phyloP scores from a whole-genome alignment of 2,797 vertebrate genomes.

The Myotis myotis region DNA sequence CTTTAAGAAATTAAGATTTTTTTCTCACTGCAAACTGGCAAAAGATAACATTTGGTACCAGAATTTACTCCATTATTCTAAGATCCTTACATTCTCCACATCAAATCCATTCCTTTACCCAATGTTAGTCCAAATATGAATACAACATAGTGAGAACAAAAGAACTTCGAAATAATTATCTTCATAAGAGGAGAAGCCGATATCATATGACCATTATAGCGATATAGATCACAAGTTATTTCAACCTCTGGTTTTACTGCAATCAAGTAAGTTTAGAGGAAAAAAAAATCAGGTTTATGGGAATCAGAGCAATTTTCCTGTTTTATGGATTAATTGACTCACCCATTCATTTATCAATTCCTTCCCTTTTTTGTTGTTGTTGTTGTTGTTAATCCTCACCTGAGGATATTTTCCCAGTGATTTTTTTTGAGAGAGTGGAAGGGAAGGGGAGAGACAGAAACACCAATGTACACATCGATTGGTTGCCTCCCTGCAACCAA shows the following conservation, averaged over 20 bases:
- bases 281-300: background rate
- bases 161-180: background rate
- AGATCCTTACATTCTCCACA: background rate
- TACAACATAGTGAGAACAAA: background rate
- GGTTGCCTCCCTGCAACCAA: no score
- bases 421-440: no score
- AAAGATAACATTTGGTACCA: background rate
- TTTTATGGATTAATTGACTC: background rate
- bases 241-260: background rate
- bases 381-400: no score
- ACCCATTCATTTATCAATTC: background rate
- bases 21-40: background rate
- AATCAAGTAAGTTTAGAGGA: background rate
- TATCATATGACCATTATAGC: background rate
- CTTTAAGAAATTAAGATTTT: background rate
- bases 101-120: background rate
- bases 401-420: no score
- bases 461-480: no score
- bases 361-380: background rate
- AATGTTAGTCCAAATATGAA: background rate
- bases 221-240: background rate
- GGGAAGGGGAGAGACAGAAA: no score
- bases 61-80: background rate
- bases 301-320: background rate
- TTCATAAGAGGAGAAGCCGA: background rate